Evolutionary conservation across 2,888 invertebrate species (phyloP), one percentile per base, ranked within the genome.

Genomic region (Malthinus flaveolus): DNA sequence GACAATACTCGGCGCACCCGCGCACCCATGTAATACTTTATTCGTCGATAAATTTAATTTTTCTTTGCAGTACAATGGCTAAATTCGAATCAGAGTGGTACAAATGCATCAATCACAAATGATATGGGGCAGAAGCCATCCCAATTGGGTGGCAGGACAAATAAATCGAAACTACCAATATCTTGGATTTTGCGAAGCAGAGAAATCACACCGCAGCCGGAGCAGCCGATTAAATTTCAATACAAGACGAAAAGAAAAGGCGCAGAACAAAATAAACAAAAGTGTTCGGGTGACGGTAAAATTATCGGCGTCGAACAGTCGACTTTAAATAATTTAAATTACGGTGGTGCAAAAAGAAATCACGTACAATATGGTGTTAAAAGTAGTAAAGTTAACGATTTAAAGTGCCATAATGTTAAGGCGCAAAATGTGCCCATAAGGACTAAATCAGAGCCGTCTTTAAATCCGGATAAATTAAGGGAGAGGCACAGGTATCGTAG

Each of bases 101-200:
- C 32, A 34, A 51, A 44, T 37, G 46, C 33, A 44, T 33, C 33
- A 13, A 13, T 35, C 33, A 49, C 55, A 59, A 49, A 62, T 59
- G 62, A 62, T 51, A 79, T 84, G 83, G 83, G 83, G 75, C 83
- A 83, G 73, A 81, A 79, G 75, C 75, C 83, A 68, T 83, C 83
- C 71, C 78, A 78, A 75, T 58, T 70, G 65, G 70, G 66, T 67
- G 68, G 69, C 65, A 64, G 63, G 58, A 68, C 68, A 53, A 71
- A 71, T 66, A 80, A 81, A 68, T 82, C 89, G 63, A 89, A 89
- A 77, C 84, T 89, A 76, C 88, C 89, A 55, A 81, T 90, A 55
- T 88, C 89, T 50, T 90, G 90, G 89, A 87, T 90, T 55, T 79
- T 90, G 36, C 85, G 87, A 71, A 87, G 87, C 65, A 85, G 86